Evolutionary conservation across 2,888 invertebrate genomes (phyloP), one percentile per base, ranked within the genome.

Genomic region (Drosophila aldrichi): DNA sequence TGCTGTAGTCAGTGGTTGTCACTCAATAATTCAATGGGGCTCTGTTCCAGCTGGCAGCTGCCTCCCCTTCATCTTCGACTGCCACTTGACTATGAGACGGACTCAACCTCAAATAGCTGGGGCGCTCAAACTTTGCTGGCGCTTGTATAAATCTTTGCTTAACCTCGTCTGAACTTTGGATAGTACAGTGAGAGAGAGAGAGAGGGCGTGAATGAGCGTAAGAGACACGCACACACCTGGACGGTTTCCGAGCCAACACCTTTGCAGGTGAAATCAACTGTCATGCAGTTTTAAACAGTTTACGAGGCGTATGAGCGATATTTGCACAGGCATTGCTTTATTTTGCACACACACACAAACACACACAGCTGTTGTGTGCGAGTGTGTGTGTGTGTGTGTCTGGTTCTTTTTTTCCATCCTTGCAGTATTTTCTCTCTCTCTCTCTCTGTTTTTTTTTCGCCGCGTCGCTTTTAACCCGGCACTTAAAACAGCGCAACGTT

Each of bases 271-370:
- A 80, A 86, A 78, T 86, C 87, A 83, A 78, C 75, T 83, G 83
- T 84, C 81, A 83, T 83, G 83, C 89, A 86, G 83, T 80, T 84
- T 86, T 75, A 88, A 88, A 80, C 89, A 78, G 82, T 85, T 88
- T 84, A 83, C 88, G 82, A 82, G 82, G 73, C 88, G 88, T 85
- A 83, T 83, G 88, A 86, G 82, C 70, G 83, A 74, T 83, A 88
- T 83, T 88, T 85, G 74, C 69, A 52, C 71, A 70, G 65, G 66
- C 70, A 60, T 54, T 74, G 70, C 75, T 74, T 77, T 70, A 59
- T 65, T 66, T 66, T 32, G 36, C 56, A 54, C 56, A 63, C 56
- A 54, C 56, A 63, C 55, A 61, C 48, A 49, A 32, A 49, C 49
- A 41, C 20, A 12, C 20, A 2, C n/a, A n/a, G 55, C 34, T 41